phyloP scores from a whole-genome alignment of 2,888 invertebrate species.

The Venusia cambrica region DNA sequence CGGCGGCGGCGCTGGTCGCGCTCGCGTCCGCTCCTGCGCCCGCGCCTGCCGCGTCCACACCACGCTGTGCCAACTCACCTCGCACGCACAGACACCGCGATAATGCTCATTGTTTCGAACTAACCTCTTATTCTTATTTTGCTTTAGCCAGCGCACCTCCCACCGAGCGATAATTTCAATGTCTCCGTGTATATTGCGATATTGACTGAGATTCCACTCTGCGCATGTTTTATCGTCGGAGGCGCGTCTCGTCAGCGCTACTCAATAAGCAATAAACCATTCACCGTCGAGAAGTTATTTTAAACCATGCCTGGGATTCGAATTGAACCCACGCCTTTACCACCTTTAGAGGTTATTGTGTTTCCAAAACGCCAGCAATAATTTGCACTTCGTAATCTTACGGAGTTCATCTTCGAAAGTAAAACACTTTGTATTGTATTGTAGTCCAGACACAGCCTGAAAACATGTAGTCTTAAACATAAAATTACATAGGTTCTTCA shows the following conservation, averaged over 20 bases:
- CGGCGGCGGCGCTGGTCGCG: constrained; percentile 49
- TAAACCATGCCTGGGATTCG: constrained; percentile 64
- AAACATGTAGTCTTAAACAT: no score
- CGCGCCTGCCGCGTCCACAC: constrained; percentile 43
- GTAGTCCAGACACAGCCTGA: background rate
- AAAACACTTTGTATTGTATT: constrained; percentile 15
- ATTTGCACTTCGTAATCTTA: constrained; percentile 35
- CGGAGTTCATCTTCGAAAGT: constrained; percentile 14
- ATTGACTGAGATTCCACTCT: constrained; percentile 75
- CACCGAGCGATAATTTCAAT: constrained; percentile 77
- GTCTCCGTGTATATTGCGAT: constrained; percentile 74
- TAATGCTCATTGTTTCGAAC: constrained; percentile 77
- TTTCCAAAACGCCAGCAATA: constrained; percentile 60
- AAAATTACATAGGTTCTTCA: no score
- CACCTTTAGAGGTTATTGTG: constrained; percentile 80
- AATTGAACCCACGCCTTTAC: constrained; percentile 70
- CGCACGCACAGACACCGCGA: constrained; percentile 56
- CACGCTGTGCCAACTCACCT: constrained; percentile 35
- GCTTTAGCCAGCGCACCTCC: constrained; percentile 64
- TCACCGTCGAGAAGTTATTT: constrained; percentile 77
- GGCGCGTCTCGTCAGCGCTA: constrained; percentile 74
- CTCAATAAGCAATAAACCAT: constrained; percentile 81
- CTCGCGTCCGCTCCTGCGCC: constrained; percentile 46
- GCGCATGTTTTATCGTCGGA: constrained; percentile 69
- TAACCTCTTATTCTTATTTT: constrained; percentile 70